Evolutionary conservation across 2,113 vertebrate species (phyloP).

Genomic region (Vulpes ferrilata): DNA sequence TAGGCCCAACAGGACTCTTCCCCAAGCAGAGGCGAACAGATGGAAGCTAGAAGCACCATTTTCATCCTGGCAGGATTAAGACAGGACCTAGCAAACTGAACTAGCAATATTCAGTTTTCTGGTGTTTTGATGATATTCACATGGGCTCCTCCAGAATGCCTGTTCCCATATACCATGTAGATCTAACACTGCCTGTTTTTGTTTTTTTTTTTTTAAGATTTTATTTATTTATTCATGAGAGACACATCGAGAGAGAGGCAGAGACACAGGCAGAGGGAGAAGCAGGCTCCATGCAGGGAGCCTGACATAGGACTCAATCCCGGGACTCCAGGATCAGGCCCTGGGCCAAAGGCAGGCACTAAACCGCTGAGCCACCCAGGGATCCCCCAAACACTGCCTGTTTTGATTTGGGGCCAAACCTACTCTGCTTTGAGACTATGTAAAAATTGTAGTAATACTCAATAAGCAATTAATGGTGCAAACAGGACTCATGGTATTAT

Average conservation of each 20-base stretch:
- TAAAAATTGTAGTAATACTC: slow-evolving; percentile 20
- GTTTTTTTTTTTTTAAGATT: neutral
- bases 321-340: too few relatives aligned
- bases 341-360: too few relatives aligned
- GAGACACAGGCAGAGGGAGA: too few relatives aligned
- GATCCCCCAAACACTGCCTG: neutral
- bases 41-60: neutral
- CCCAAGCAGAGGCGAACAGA: neutral
- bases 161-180: neutral
- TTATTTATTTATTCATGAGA: too few relatives aligned
- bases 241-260: too few relatives aligned
- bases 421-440: neutral
- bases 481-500: neutral
- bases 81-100: neutral
- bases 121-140: neutral
- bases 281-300: too few relatives aligned
- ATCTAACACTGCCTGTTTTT: neutral
- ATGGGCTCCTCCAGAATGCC: neutral
- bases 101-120: neutral
- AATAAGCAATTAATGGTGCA: slow-evolving; percentile 49
- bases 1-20: neutral
- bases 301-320: too few relatives aligned
- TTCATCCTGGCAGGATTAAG: neutral
- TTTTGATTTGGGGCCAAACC: neutral
- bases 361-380: too few relatives aligned